Conservation (phyloP, 2,888 invertebrate species). For the Epiperipatus broadwayi region DNA sequence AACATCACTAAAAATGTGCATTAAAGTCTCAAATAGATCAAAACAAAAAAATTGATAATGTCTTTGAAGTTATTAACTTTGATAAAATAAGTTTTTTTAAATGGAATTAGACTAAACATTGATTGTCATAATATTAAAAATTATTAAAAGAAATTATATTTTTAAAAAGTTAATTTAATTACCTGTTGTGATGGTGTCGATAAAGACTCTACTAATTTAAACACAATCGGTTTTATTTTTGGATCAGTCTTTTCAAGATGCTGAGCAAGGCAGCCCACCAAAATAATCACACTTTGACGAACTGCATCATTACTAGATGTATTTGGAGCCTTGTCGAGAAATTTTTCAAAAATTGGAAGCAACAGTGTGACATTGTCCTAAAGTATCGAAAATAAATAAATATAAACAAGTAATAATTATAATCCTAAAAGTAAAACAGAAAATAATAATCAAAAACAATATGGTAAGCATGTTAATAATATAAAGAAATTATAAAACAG, state of each 20-base stretch:
- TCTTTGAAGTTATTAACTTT: too few species aligned
- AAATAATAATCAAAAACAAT: not conserved
- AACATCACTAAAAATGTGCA: too few species aligned
- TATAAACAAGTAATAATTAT: not conserved
- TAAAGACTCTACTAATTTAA: conserved; percentile 66
- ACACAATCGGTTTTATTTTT: conserved; percentile 79
- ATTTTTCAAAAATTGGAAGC: conserved; percentile 76
- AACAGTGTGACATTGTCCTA: conserved; percentile 42
- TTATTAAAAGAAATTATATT: not conserved
- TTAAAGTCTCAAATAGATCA: too few species aligned
- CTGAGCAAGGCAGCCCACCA: conserved; percentile 91
- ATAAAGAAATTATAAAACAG: conserved; percentile 18
- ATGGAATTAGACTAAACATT: too few species aligned
- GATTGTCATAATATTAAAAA: conserved; percentile 1
- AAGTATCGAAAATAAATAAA: conserved; percentile 10
- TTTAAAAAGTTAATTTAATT: conserved; percentile 14
- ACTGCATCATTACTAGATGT: conserved; percentile 74
- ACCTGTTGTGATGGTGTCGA: conserved; percentile 91
- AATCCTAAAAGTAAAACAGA: not conserved
- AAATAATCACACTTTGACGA: conserved; percentile 82
- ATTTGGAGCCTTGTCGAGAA: conserved; percentile 77
- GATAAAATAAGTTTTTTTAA: too few species aligned
- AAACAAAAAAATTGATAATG: too few species aligned
- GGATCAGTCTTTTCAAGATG: conserved; percentile 78
- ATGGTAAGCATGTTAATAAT: not conserved